These are phyloP conservation scores for Symphodus melops DNA, from an alignment of 2,113 vertebrate species.

Conservation along the genomic window DNA sequence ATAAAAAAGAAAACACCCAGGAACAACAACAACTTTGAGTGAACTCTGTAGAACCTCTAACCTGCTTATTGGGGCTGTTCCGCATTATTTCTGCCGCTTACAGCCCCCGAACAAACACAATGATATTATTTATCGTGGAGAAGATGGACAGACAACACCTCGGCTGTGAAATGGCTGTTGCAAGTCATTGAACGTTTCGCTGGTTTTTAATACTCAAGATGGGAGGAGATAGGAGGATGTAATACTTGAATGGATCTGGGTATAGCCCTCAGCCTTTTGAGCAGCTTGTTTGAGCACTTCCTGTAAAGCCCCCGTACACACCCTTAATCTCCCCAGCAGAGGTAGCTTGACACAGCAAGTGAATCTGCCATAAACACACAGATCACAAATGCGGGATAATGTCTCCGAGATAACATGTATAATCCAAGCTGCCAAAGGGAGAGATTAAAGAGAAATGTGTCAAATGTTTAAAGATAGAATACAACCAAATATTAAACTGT, in stretches of 20 bases:
- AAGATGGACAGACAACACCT: slow-evolving; percentile 71
- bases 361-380: slow-evolving; percentile 77
- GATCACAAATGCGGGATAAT: slow-evolving; percentile 80
- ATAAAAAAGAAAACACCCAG: neutral
- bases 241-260: slow-evolving; percentile 79
- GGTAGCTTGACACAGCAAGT: slow-evolving; percentile 71
- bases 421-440: slow-evolving; percentile 80
- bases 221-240: slow-evolving; percentile 76
- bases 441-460: slow-evolving; percentile 76
- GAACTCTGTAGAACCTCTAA: slow-evolving; percentile 30
- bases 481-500: slow-evolving; percentile 76
- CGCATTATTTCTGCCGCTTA: slow-evolving; percentile 53
- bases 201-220: slow-evolving; percentile 75
- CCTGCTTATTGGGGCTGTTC: slow-evolving; percentile 55
- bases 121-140: slow-evolving; percentile 65
- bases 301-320: slow-evolving; percentile 76
- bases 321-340: slow-evolving; percentile 80
- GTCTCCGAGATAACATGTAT: slow-evolving; percentile 82
- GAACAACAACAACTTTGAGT: slow-evolving; percentile 12
- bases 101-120: slow-evolving; percentile 53
- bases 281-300: slow-evolving; percentile 82
- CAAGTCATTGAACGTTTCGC: slow-evolving; percentile 74
- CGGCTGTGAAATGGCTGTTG: slow-evolving; percentile 78
- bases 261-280: slow-evolving; percentile 73
- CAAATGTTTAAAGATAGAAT: slow-evolving; percentile 78